Conservation (phyloP, 1,140 invertebrate species). For the Microvelia longipes region DNA sequence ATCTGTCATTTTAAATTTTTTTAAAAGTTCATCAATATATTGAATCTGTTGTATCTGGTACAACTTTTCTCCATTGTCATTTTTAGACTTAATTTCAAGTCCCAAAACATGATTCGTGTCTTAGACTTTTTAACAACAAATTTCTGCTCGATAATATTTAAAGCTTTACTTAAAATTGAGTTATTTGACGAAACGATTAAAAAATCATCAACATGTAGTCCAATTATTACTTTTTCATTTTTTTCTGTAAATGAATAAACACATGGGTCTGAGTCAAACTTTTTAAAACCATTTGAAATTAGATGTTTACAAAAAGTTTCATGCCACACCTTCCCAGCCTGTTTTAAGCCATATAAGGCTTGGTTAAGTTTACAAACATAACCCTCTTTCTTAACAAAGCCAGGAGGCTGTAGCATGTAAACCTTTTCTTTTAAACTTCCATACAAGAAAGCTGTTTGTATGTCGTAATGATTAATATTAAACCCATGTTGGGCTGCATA, state of each 20-base stretch:
- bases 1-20: background rate
- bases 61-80: background rate
- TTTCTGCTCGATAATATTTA: background rate
- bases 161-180: background rate
- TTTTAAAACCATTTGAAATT: no score
- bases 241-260: background rate
- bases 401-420: no score
- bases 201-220: background rate
- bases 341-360: no score
- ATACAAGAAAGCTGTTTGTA: no score
- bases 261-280: no score
- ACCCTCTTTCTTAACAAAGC: no score
- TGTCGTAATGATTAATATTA: no score
- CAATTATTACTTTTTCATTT: background rate
- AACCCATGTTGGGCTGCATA: no score
- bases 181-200: background rate
- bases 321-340: no score
- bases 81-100: background rate
- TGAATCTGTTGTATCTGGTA: background rate
- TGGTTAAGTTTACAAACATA: no score
- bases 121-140: background rate
- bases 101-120: background rate
- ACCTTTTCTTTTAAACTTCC: no score
- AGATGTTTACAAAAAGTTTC: no score
- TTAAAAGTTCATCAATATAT: background rate